Conservation (phyloP, 2,113 vertebrate genomes). For the Ophiodon elongatus region DNA sequence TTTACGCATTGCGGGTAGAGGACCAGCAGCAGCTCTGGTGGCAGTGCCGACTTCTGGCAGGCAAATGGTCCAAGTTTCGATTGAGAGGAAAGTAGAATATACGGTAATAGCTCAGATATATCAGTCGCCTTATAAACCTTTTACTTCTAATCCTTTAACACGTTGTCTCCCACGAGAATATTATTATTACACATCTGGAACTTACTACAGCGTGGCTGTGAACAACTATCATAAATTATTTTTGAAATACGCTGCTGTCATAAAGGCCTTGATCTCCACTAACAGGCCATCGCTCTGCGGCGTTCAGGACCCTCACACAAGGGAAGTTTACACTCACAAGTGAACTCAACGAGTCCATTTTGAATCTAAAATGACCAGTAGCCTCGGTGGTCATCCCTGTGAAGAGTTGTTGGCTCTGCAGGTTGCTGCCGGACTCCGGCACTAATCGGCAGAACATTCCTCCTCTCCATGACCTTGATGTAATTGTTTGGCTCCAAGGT, state of each 20-base stretch:
- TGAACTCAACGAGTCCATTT: background rate
- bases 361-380: background rate
- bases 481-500: slow-evolving; percentile 79
- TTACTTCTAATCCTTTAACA: background rate
- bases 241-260: background rate
- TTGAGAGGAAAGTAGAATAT: background rate
- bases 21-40: background rate
- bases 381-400: background rate
- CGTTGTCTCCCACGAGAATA: background rate
- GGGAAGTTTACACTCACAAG: background rate
- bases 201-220: background rate
- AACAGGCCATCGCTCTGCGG: background rate
- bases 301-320: background rate
- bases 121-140: background rate
- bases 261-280: background rate
- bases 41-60: background rate
- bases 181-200: background rate
- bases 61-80: slow-evolving; percentile 17
- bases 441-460: slow-evolving; percentile 78
- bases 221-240: background rate
- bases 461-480: slow-evolving; percentile 81
- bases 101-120: background rate
- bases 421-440: slow-evolving; percentile 50
- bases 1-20: background rate
- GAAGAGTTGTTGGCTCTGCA: slow-evolving; percentile 17